A percentile compares a stretch with the other conserved stretches of the same genome.
Evolutionary conservation across 2,113 vertebrate genomes (phyloP).

Genomic region (Corynorhinus townsendii): DNA sequence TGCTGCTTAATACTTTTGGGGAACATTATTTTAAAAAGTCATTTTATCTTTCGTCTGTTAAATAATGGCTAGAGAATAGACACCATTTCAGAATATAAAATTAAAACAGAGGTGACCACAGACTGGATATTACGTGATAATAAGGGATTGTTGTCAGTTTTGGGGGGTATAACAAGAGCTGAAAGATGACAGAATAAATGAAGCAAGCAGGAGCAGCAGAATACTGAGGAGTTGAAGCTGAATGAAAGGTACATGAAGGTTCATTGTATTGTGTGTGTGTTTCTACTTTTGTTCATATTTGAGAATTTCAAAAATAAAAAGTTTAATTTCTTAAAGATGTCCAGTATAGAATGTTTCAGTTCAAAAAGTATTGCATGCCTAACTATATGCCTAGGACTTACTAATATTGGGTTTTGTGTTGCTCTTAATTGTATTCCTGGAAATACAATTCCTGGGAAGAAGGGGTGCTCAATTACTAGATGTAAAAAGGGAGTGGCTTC

Average conservation of each 20-base stretch:
- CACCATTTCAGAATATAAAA: background rate
- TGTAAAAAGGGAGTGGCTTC: background rate
- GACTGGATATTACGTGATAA: background rate
- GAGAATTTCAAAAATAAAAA: background rate
- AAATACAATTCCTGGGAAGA: background rate
- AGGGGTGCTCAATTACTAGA: background rate
- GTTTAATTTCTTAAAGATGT: background rate
- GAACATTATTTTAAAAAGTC: constrained; percentile 5
- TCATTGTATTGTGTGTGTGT: background rate
- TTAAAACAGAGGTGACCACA: background rate
- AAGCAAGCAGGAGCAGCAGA: background rate
- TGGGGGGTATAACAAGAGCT: background rate
- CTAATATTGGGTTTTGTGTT: background rate
- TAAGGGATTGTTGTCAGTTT: background rate
- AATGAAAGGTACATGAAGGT: background rate
- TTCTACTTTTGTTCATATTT: background rate
- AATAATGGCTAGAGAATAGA: background rate
- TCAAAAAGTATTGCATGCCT: background rate
- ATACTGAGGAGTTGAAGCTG: background rate
- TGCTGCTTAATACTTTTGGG: background rate
- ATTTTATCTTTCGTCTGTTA: background rate
- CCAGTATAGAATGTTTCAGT: background rate
- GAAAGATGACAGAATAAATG: constrained; percentile 16
- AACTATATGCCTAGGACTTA: background rate
- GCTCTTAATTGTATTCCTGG: background rate